phyloP scores from a whole-genome alignment of 2,113 vertebrate genomes.

The Balaeniceps rex region DNA sequence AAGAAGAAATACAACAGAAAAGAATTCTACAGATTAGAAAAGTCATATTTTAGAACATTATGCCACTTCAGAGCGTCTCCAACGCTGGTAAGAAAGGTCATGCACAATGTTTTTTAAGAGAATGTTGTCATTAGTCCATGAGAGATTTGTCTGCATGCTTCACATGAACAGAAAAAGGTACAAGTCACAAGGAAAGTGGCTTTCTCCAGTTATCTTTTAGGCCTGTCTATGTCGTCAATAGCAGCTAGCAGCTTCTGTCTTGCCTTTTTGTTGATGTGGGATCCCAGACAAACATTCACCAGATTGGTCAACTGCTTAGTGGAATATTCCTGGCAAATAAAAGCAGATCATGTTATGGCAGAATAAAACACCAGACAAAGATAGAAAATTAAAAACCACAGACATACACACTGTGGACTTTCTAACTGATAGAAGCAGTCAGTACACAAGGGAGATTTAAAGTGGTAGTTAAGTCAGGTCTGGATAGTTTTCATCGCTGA shows the following conservation, averaged over 20 bases:
- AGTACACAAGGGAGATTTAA: background rate
- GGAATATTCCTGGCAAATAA: slow-evolving; percentile 90
- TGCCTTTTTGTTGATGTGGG: slow-evolving; percentile 98
- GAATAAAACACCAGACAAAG: background rate
- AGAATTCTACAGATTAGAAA: slow-evolving; percentile 13
- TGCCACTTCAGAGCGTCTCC: background rate
- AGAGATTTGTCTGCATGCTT: slow-evolving; percentile 6
- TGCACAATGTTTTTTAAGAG: slow-evolving; percentile 24
- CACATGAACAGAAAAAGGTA: background rate
- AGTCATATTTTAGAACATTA: slow-evolving; percentile 12
- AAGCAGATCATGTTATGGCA: slow-evolving; percentile 28
- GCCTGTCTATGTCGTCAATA: slow-evolving; percentile 94
- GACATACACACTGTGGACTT: background rate
- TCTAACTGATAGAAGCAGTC: background rate
- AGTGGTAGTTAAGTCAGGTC: background rate
- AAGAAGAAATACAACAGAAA: background rate
- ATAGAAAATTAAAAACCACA: background rate
- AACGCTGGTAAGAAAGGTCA: slow-evolving; percentile 43
- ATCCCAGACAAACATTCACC: slow-evolving; percentile 96
- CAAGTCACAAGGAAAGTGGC: background rate
- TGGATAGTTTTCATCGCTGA: background rate
- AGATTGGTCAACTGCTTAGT: slow-evolving; percentile 95
- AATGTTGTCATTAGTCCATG: background rate
- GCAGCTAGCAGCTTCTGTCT: slow-evolving; percentile 94
- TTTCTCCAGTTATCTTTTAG: slow-evolving; percentile 86